phyloP scores from a whole-genome alignment of 2,113 vertebrate genomes.

The Ophiodon elongatus region DNA sequence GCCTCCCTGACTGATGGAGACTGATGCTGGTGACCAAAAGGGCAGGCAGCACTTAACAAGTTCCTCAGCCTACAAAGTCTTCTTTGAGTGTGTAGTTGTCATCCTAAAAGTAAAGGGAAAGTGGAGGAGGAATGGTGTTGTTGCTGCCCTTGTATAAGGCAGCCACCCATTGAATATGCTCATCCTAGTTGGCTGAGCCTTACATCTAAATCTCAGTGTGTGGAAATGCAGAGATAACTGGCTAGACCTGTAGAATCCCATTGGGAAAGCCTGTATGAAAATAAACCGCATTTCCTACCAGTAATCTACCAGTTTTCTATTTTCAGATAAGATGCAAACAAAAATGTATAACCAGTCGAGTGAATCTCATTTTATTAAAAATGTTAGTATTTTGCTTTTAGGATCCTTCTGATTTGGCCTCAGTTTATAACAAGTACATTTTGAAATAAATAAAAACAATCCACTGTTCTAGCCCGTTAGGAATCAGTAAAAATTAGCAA shows the following conservation, averaged over 20 bases:
- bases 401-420: slow-evolving; percentile 8
- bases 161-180: slow-evolving; percentile 45
- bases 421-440: background rate
- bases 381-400: slow-evolving; percentile 18
- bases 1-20: slow-evolving; percentile 20
- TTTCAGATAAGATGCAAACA: slow-evolving; percentile 42
- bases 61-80: background rate
- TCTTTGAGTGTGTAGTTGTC: slow-evolving; percentile 23
- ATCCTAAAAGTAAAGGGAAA: slow-evolving; percentile 7
- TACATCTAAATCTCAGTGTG: slow-evolving; percentile 53
- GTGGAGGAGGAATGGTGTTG: slow-evolving; percentile 41
- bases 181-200: slow-evolving; percentile 52
- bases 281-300: slow-evolving; percentile 53
- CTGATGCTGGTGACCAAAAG: slow-evolving; percentile 33
- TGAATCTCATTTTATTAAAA: slow-evolving; percentile 31
- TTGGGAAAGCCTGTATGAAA: slow-evolving; percentile 37
- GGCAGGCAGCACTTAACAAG: slow-evolving; percentile 27
- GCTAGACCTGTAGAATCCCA: slow-evolving; percentile 48
- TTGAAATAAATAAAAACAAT: slow-evolving; percentile 1
- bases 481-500: background rate
- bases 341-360: background rate
- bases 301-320: slow-evolving; percentile 50
- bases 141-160: slow-evolving; percentile 44
- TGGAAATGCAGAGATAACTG: slow-evolving; percentile 68
- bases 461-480: background rate